Evolutionary conservation across 2,888 invertebrate genomes (phyloP).

Genomic region (Unio delphinus): DNA sequence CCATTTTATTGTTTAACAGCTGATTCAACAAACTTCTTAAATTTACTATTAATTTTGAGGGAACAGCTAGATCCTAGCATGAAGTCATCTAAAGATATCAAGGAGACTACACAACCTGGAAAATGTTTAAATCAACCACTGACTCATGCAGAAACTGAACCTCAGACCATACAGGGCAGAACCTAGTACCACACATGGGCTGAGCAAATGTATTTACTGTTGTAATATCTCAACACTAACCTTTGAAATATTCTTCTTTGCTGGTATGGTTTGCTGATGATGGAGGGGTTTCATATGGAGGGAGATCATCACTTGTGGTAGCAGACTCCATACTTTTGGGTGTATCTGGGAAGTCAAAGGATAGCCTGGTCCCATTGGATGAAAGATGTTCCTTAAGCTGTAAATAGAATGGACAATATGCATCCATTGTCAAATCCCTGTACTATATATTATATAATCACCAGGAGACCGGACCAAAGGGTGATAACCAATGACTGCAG

Average conservation of each 20-base stretch:
- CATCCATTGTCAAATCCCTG: too few relatives aligned
- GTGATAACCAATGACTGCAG: too few relatives aligned
- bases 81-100: too few relatives aligned
- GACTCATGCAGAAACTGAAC: too few relatives aligned
- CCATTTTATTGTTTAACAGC: too few relatives aligned
- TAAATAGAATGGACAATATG: conserved; percentile 2
- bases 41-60: too few relatives aligned
- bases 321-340: conserved; percentile 52
- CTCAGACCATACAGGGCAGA: too few relatives aligned
- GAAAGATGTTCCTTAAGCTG: conserved; percentile 42
- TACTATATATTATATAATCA: too few relatives aligned
- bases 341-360: conserved; percentile 34
- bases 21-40: too few relatives aligned
- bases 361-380: conserved; percentile 21
- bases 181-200: too few relatives aligned
- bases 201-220: background rate
- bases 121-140: background rate
- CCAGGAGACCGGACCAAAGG: too few relatives aligned
- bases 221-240: conserved; percentile 11
- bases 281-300: conserved; percentile 56
- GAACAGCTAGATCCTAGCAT: too few relatives aligned
- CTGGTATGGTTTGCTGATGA: conserved; percentile 46
- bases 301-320: conserved; percentile 60
- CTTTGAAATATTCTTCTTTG: conserved; percentile 40
- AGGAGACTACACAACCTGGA: background rate